Conservation (phyloP, 1,140 invertebrate species). For the Chelonus insularis region DNA sequence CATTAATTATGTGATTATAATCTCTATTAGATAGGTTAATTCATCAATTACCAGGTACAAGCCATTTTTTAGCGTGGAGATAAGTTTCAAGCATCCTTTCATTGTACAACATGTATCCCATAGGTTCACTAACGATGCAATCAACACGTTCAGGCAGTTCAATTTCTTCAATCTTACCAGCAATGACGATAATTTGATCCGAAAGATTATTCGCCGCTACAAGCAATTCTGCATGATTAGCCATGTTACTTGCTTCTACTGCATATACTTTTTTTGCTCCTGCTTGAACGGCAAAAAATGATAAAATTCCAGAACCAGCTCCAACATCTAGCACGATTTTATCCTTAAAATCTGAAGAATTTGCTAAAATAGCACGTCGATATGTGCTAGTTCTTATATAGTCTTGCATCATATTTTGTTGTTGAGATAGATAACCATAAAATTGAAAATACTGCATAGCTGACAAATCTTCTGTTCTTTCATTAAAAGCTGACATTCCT, state of each 20-base stretch:
- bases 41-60: constrained; percentile 87
- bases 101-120: constrained; percentile 99
- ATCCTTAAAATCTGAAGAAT: constrained; percentile 89
- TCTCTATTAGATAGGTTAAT: no score
- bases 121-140: constrained; percentile 98
- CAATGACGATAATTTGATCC: constrained; percentile 87
- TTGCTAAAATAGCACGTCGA: constrained; percentile 93
- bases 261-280: constrained; percentile 97
- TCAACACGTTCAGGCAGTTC: constrained; percentile 93
- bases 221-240: constrained; percentile 90
- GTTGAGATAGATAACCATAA: constrained; percentile 98
- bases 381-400: constrained; percentile 98
- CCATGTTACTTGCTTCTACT: constrained; percentile 98
- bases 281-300: constrained; percentile 97
- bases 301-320: constrained; percentile 95
- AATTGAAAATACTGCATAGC: constrained; percentile 98
- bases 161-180: constrained; percentile 99
- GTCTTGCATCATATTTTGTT: constrained; percentile 99
- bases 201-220: constrained; percentile 88
- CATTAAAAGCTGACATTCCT: constrained; percentile 87
- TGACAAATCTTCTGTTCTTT: constrained; percentile 95
- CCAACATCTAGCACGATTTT: constrained; percentile 97
- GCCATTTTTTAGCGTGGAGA: constrained; percentile 97
- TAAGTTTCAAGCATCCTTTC: constrained; percentile 99
- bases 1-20: no score